phyloP scores from a whole-genome alignment of 2,113 vertebrate genomes.

The Heterochromis multidens region DNA sequence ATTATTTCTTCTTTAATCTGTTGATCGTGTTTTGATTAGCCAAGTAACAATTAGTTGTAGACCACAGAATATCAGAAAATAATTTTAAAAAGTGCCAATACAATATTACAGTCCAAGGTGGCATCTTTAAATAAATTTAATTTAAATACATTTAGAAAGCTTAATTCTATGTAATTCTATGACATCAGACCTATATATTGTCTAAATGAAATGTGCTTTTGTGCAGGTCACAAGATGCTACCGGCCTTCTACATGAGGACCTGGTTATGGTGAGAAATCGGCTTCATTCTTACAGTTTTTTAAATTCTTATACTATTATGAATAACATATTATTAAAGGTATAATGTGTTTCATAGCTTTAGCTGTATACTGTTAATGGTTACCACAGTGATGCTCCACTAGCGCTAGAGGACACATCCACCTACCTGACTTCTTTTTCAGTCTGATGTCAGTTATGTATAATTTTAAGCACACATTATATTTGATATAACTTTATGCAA shows the following conservation, averaged over 20 bases:
- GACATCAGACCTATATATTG: not conserved
- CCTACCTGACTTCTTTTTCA: not conserved
- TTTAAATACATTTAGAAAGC: not conserved
- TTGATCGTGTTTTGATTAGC: not conserved
- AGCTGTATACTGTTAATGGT: not conserved
- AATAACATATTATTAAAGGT: not conserved
- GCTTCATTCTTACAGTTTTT: fast-evolving
- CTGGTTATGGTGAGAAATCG: slow-evolving; percentile 82
- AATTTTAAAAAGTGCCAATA: not conserved
- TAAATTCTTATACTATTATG: not conserved
- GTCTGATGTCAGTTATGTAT: no score
- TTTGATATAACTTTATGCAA: not conserved
- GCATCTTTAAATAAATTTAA: not conserved
- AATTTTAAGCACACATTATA: not conserved
- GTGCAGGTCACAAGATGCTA: slow-evolving; percentile 87
- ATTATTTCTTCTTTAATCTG: no score
- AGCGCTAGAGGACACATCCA: fast-evolving
- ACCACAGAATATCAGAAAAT: not conserved
- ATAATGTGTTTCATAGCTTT: not conserved
- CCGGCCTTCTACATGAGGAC: slow-evolving; percentile 87
- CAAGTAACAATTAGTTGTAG: not conserved
- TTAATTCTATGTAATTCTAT: not conserved
- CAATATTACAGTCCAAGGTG: not conserved
- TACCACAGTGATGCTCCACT: not conserved
- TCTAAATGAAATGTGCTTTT: not conserved